Evolutionary conservation across 1,140 invertebrate genomes (phyloP).

Genomic region (Trypoxylus dichotomus): DNA sequence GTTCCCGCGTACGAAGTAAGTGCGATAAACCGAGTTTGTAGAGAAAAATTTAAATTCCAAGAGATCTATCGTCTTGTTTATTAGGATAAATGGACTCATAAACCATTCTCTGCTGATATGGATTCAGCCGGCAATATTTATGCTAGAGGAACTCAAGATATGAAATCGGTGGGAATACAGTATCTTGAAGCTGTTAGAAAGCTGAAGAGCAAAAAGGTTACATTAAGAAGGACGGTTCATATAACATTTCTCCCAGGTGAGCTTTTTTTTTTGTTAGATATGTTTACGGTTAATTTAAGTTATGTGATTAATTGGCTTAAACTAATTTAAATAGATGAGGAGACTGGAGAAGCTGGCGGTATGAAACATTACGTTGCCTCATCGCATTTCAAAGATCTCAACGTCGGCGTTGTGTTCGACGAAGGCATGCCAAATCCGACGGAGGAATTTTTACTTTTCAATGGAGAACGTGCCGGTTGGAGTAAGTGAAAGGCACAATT

Average conservation of each 20-base stretch:
- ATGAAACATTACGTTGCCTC: slow-evolving; percentile 82
- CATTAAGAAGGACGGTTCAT: slow-evolving; percentile 70
- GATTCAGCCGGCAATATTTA: slow-evolving; percentile 76
- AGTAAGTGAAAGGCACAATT: no score
- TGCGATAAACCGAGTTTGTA: slow-evolving; percentile 57
- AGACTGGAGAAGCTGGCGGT: slow-evolving; percentile 82
- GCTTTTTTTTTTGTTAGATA: no score
- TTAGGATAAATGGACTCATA: slow-evolving; percentile 62
- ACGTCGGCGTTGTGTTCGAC: slow-evolving; percentile 87
- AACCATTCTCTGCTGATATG: slow-evolving; percentile 76
- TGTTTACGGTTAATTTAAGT: no score
- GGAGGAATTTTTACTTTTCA: slow-evolving; percentile 70
- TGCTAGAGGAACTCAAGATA: slow-evolving; percentile 79
- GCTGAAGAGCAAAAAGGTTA: slow-evolving; percentile 61
- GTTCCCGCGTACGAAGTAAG: slow-evolving; percentile 78
- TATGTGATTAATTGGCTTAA: no score
- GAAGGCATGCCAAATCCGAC: slow-evolving; percentile 75
- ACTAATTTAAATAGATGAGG: no score
- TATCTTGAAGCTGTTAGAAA: slow-evolving; percentile 76
- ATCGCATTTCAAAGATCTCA: slow-evolving; percentile 76
- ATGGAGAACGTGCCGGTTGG: slow-evolving; percentile 76
- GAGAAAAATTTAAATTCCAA: no score
- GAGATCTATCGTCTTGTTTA: slow-evolving; percentile 24
- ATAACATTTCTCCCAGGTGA: slow-evolving; percentile 82
- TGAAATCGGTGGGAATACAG: slow-evolving; percentile 78